Evolutionary conservation across 2,113 vertebrate genomes (phyloP).

Genomic region (Rhadina sibilatrix): DNA sequence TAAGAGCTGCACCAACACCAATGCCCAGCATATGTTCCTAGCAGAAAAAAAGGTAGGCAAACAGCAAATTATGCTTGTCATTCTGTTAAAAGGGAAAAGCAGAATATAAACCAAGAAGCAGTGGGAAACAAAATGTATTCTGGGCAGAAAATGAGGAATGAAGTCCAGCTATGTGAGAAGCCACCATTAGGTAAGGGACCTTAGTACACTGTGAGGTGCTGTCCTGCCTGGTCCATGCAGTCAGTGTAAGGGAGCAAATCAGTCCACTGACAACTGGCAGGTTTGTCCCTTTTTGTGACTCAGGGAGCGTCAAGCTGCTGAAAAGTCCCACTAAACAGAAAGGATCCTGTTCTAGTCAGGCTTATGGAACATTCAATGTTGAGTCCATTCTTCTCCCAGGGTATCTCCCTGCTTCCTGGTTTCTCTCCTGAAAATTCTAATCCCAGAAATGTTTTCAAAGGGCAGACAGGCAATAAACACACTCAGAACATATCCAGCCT

Average conservation of each 20-base stretch:
- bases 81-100: neutral
- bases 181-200: neutral
- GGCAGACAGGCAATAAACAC: neutral
- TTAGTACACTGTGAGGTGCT: too few species aligned
- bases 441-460: neutral
- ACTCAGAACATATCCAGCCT: neutral
- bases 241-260: neutral
- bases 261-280: neutral
- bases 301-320: neutral
- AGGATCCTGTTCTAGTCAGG: neutral
- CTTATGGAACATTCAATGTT: neutral
- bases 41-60: neutral
- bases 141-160: neutral
- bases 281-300: neutral
- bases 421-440: constrained; percentile 1
- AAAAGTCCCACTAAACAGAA: neutral
- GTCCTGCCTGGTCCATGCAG: neutral
- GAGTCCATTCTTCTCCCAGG: neutral
- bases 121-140: neutral
- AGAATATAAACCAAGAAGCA: neutral
- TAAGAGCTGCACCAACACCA: neutral
- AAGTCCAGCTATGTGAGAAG: neutral
- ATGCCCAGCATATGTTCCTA: neutral
- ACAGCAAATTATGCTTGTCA: neutral
- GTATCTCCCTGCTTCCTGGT: neutral